phyloP scores from a whole-genome alignment of 2,797 vertebrate genomes.

The Knipowitschia caucasica region DNA sequence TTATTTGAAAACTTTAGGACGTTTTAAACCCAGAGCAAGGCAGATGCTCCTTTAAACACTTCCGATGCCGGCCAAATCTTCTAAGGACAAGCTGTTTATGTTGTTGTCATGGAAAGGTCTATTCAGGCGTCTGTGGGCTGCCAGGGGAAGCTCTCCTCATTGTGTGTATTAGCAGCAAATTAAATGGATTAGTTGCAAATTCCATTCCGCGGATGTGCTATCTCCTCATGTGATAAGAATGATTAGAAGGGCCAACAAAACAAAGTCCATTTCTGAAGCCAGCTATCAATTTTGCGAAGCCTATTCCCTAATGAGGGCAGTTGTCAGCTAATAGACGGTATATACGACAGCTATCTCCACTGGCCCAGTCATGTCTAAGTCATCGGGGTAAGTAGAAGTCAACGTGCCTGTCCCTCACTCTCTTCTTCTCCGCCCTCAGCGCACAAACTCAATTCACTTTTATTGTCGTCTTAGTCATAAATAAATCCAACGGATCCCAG shows the following conservation, averaged over 20 bases:
- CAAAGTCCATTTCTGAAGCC: conserved; percentile 27
- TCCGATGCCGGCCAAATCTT: conserved; percentile 1
- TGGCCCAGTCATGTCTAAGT: conserved; percentile 34
- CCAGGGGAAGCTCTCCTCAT: conserved; percentile 34
- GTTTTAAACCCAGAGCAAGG: neutral
- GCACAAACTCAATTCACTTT: conserved; percentile 45
- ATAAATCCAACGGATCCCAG: conserved; percentile 36
- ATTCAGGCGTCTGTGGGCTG: conserved; percentile 10
- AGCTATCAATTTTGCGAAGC: conserved; percentile 38
- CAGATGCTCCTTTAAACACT: neutral
- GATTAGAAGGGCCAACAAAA: conserved; percentile 30
- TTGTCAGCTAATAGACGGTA: conserved; percentile 48
- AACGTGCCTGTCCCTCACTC: conserved; percentile 10
- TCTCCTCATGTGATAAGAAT: conserved; percentile 28
- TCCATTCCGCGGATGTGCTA: conserved; percentile 21
- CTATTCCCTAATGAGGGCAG: conserved; percentile 51
- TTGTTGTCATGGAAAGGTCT: conserved; percentile 13
- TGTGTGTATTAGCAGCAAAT: conserved; percentile 40
- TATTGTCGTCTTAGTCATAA: conserved; percentile 39
- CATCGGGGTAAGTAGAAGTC: conserved; percentile 38
- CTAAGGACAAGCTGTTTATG: conserved; percentile 3
- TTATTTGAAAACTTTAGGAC: conserved; percentile 14
- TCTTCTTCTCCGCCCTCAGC: conserved; percentile 20
- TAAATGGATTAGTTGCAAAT: conserved; percentile 41
- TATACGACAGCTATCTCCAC: conserved; percentile 40